Evolutionary conservation across 2,888 invertebrate genomes (phyloP).

Genomic region (Ctena decussata): DNA sequence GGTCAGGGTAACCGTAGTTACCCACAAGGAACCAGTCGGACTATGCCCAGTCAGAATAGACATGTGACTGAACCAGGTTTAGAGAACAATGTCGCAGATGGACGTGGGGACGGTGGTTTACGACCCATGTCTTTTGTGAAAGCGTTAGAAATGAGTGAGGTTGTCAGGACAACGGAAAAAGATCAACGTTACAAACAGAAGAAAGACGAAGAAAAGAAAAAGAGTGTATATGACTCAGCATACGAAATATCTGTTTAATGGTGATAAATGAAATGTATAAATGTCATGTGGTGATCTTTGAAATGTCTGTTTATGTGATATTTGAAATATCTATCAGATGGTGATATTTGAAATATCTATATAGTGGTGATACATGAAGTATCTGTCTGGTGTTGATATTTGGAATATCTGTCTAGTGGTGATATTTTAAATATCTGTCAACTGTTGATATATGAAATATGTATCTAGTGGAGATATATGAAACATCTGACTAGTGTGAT

Average conservation of each 20-base stretch:
- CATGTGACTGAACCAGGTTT: conserved; percentile 9
- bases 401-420: no score
- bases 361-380: no score
- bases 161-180: conserved; percentile 75
- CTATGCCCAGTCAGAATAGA: conserved; percentile 55
- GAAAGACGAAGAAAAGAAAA: conserved; percentile 70
- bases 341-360: no score
- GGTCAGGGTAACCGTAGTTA: conserved; percentile 19
- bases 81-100: conserved; percentile 30
- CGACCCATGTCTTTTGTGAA: conserved; percentile 86
- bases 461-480: no score
- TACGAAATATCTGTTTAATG: conserved; percentile 83
- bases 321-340: no score
- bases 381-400: no score
- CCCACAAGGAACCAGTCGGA: conserved; percentile 47
- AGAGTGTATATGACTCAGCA: conserved; percentile 80
- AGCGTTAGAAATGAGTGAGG: conserved; percentile 86
- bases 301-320: no score
- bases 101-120: conserved; percentile 30
- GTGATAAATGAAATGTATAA: no score
- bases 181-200: conserved; percentile 53
- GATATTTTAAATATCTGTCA: no score
- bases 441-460: no score
- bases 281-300: no score
- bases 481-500: no score